Percentiles rank a stretch among this genome's conserved stretches.
These are phyloP conservation scores for Ephialtes manifestator DNA, from an alignment of 2,888 invertebrate species.

Conservation along the genomic window DNA sequence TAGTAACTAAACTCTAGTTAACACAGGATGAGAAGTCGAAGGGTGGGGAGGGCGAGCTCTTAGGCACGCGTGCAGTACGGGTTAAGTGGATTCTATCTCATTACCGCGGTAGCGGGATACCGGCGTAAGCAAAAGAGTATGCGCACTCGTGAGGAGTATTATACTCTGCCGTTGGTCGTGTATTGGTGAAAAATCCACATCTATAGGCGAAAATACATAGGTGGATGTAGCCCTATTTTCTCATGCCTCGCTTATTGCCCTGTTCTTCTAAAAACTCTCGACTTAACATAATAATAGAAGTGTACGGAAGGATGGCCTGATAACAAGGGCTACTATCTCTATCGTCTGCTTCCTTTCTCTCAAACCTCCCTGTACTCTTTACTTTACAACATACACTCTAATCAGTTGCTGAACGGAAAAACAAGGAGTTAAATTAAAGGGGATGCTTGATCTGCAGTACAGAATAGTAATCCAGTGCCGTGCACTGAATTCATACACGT, in stretches of 20 bases:
- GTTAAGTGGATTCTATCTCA: slow-evolving; percentile 83
- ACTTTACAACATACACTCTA: slow-evolving; percentile 18
- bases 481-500: neutral
- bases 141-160: slow-evolving; percentile 38
- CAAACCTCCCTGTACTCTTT: neutral
- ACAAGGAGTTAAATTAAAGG: neutral
- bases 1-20: slow-evolving; percentile 76
- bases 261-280: slow-evolving; percentile 59
- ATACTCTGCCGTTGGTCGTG: slow-evolving; percentile 13
- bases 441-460: neutral
- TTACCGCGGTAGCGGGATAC: slow-evolving; percentile 73
- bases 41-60: slow-evolving; percentile 73
- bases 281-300: slow-evolving; percentile 75
- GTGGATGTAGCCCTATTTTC: slow-evolving; percentile 40
- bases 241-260: slow-evolving; percentile 34
- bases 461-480: neutral
- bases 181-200: slow-evolving; percentile 3
- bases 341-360: slow-evolving; percentile 31
- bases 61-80: slow-evolving; percentile 79
- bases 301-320: slow-evolving; percentile 58
- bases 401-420: slow-evolving; percentile 19
- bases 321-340: slow-evolving; percentile 41
- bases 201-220: neutral
- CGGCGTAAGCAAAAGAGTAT: slow-evolving; percentile 70
- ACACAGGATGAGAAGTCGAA: slow-evolving; percentile 47